A percentile compares a stretch with the other conserved stretches of the same genome.
These are phyloP conservation scores for Drosophila mercatorum DNA, from an alignment of 2,888 invertebrate genomes.

Conservation along the genomic window DNA sequence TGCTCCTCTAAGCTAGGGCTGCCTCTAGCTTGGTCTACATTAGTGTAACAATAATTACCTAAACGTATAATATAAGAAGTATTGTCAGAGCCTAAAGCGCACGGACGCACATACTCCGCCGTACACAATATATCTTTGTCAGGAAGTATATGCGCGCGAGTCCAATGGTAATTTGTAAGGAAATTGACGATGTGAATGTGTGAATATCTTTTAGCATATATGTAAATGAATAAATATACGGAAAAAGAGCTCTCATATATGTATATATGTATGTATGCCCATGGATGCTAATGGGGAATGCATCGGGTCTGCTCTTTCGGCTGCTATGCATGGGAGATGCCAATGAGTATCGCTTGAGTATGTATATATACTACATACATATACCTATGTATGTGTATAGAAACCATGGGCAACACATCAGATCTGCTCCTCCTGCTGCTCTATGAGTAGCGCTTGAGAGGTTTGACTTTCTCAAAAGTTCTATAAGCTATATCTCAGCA, in stretches of 20 bases:
- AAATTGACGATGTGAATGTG: slow-evolving; percentile 4
- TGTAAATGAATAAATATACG: slow-evolving; percentile 1
- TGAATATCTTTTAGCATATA: neutral
- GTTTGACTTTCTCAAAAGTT: too few relatives aligned
- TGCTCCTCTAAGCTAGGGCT: slow-evolving; percentile 51
- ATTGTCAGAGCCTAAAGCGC: slow-evolving; percentile 4
- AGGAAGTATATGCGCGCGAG: neutral
- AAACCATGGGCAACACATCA: too few relatives aligned
- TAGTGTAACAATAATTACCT: slow-evolving; percentile 37
- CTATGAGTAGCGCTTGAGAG: too few relatives aligned
- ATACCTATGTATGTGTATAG: too few relatives aligned
- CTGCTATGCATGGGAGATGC: too few relatives aligned
- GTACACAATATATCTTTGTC: neutral
- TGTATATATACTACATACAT: too few relatives aligned
- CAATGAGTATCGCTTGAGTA: too few relatives aligned
- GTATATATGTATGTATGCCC: neutral
- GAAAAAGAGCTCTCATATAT: neutral
- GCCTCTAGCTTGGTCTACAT: slow-evolving; percentile 30
- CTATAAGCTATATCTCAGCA: too few relatives aligned
- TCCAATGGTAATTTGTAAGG: neutral
- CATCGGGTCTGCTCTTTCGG: too few relatives aligned
- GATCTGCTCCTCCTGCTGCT: too few relatives aligned
- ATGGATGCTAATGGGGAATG: too few relatives aligned
- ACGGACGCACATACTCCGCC: neutral
- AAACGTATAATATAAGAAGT: slow-evolving; percentile 47